Conservation (phyloP, 1,140 invertebrate species). For the Zaprionus davidi region DNA sequence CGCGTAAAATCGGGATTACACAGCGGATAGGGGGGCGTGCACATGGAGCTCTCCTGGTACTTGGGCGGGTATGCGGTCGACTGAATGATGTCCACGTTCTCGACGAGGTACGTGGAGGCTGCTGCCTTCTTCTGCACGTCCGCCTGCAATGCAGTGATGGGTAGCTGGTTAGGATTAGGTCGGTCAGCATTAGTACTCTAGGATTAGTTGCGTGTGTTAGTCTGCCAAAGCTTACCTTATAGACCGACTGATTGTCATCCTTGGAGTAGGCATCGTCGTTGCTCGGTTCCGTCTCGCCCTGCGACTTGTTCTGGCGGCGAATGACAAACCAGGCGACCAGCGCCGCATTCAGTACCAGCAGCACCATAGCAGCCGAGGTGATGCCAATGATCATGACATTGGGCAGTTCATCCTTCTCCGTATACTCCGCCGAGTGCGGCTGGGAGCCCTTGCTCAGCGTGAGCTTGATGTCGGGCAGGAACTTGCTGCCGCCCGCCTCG, state of each 20-base stretch:
- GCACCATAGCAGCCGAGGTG: conserved; percentile 90
- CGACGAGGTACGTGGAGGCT: conserved; percentile 77
- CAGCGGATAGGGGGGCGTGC: conserved; percentile 75
- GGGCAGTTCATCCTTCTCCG: conserved; percentile 88
- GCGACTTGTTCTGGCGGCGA: conserved; percentile 86
- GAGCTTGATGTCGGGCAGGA: conserved; percentile 91
- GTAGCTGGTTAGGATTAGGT: conserved; percentile 69
- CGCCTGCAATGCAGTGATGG: conserved; percentile 82
- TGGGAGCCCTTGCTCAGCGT: conserved; percentile 85
- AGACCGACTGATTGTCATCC: conserved; percentile 87
- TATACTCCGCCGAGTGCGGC: conserved; percentile 88
- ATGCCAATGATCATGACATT: conserved; percentile 92
- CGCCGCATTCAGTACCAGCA: conserved; percentile 91
- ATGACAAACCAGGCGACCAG: conserved; percentile 93
- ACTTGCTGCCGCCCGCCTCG: conserved; percentile 92
- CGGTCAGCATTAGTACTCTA: conserved; percentile 6
- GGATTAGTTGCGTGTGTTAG: background rate
- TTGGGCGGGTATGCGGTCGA: conserved; percentile 79
- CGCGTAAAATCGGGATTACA: conserved; percentile 80
- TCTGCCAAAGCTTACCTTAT: conserved; percentile 70
- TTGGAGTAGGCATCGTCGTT: conserved; percentile 95
- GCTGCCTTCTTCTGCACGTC: conserved; percentile 81
- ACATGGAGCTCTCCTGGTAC: conserved; percentile 82
- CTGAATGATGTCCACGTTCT: conserved; percentile 80
- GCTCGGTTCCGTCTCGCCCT: conserved; percentile 85